Percentiles rank a stretch among this genome's conserved stretches.
phyloP scores from a whole-genome alignment of 1,140 invertebrate species.

The Leptinotarsa undecemlineata region DNA sequence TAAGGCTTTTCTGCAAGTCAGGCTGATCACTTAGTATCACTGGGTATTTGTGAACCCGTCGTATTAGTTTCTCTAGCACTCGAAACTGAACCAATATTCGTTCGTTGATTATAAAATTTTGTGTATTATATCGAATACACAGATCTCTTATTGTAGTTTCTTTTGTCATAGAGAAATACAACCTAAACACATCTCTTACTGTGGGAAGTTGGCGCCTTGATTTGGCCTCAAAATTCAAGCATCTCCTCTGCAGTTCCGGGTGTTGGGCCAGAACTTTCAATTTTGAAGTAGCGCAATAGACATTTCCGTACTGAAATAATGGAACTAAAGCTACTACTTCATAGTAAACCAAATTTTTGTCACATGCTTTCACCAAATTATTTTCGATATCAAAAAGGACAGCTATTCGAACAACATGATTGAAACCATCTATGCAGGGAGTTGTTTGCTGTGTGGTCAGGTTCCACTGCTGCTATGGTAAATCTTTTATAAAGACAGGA shows the following conservation, averaged over 20 bases:
- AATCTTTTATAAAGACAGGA: constrained; percentile 75
- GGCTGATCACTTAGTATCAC: constrained; percentile 59
- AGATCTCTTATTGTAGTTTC: constrained; percentile 84
- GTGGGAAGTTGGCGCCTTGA: constrained; percentile 61
- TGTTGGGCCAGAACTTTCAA: constrained; percentile 74
- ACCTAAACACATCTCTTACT: constrained; percentile 77
- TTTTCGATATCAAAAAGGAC: constrained; percentile 88
- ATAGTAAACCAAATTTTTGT: constrained; percentile 88
- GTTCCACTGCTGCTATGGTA: constrained; percentile 76
- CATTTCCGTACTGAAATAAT: constrained; percentile 92
- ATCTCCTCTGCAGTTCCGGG: constrained; percentile 58
- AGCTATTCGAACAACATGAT: constrained; percentile 84
- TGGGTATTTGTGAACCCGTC: constrained; percentile 81
- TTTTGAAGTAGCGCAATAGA: constrained; percentile 86
- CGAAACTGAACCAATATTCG: constrained; percentile 91
- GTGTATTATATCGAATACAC: constrained; percentile 78
- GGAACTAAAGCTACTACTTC: constrained; percentile 79
- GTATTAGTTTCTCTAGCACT: constrained; percentile 81
- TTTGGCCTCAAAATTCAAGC: constrained; percentile 48
- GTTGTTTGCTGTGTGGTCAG: constrained; percentile 88
- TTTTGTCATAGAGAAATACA: constrained; percentile 82
- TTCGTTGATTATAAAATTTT: constrained; percentile 75
- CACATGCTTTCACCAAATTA: constrained; percentile 90
- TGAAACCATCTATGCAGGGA: constrained; percentile 89
- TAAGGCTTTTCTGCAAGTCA: constrained; percentile 72